These are phyloP conservation scores for Rhea pennata DNA, from an alignment of 2,113 vertebrate species.

Conservation along the genomic window DNA sequence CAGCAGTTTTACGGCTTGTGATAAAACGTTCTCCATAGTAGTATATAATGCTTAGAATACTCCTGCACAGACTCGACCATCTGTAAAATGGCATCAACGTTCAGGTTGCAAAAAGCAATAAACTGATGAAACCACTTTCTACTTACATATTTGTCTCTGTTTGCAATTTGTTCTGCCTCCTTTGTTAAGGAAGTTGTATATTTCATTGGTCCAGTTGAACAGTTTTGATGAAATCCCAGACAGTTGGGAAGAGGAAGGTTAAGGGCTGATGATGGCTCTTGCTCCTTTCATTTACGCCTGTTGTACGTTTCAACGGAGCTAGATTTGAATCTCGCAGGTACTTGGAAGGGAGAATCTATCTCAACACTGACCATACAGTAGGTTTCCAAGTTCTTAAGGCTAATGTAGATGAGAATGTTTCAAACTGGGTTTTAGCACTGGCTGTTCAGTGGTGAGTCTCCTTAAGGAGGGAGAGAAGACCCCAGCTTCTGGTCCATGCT, in stretches of 20 bases:
- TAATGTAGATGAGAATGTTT: background rate
- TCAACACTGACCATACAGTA: background rate
- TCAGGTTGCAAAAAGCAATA: constrained; percentile 45
- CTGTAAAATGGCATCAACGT: background rate
- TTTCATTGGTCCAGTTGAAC: background rate
- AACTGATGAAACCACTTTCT: constrained; percentile 49
- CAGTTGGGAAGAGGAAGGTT: background rate
- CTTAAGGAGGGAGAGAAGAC: background rate
- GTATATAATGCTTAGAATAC: background rate
- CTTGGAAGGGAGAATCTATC: background rate
- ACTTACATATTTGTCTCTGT: background rate
- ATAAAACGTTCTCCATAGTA: background rate
- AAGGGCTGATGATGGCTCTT: background rate
- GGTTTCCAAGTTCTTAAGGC: background rate
- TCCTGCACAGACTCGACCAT: background rate
- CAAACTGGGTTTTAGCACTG: background rate
- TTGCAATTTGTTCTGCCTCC: background rate
- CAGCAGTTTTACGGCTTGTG: background rate
- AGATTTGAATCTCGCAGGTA: background rate
- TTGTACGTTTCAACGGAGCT: background rate
- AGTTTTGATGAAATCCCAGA: background rate
- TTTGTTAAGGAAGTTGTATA: background rate
- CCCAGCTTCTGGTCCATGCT: background rate
- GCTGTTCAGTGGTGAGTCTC: background rate
- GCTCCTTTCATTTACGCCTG: background rate